These are phyloP conservation scores for Apotomis capreana DNA, from an alignment of 2,888 invertebrate species.

Conservation along the genomic window DNA sequence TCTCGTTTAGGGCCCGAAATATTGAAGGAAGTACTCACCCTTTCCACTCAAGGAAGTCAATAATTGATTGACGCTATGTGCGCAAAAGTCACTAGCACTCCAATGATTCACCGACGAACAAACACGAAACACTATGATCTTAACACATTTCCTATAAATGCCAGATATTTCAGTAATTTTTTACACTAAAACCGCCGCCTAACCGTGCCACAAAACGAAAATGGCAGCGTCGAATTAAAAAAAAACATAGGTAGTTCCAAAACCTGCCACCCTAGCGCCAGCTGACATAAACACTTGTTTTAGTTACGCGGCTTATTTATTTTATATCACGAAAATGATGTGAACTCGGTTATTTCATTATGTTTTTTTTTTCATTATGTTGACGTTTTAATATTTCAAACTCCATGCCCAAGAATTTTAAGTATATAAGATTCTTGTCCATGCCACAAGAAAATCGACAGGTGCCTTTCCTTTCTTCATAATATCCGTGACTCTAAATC, in stretches of 20 bases:
- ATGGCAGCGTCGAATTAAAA: constrained; percentile 74
- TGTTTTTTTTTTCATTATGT: too few species aligned
- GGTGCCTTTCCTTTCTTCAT: constrained; percentile 8
- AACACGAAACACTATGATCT: constrained; percentile 58
- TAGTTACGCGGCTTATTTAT: background rate
- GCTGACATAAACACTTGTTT: constrained; percentile 7
- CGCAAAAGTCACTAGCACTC: constrained; percentile 57
- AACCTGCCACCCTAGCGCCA: constrained; percentile 43
- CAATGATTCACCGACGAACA: constrained; percentile 54
- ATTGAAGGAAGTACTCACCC: constrained; percentile 75
- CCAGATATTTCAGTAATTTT: constrained; percentile 60
- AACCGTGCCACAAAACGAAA: constrained; percentile 82
- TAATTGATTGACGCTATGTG: constrained; percentile 60
- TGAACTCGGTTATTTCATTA: too few species aligned
- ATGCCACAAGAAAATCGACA: background rate
- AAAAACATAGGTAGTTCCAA: constrained; percentile 45
- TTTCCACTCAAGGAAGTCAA: constrained; percentile 75
- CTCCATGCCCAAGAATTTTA: too few species aligned
- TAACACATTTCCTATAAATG: constrained; percentile 60
- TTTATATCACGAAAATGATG: too few species aligned
- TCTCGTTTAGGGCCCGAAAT: constrained; percentile 58
- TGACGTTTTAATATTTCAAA: background rate
- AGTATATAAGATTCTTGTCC: too few species aligned
- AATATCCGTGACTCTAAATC: background rate
- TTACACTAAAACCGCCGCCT: constrained; percentile 70